Conservation (phyloP, 2,888 invertebrate species). For the Tinea pellionella region DNA sequence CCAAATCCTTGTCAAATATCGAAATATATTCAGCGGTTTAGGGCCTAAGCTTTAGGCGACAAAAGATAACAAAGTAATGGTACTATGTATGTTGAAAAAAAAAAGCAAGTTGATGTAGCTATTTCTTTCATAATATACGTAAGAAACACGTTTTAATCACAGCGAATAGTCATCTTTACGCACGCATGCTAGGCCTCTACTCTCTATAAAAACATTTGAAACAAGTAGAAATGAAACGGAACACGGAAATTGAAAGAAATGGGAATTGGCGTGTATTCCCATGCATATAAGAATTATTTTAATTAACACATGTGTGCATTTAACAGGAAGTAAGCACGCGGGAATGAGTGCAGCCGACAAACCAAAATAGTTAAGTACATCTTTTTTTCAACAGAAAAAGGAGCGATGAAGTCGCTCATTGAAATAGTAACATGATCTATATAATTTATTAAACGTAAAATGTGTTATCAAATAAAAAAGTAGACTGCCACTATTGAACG, state of each 20-base stretch:
- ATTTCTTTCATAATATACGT: too few relatives aligned
- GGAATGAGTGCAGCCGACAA: constrained; percentile 1
- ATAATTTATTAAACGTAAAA: background rate
- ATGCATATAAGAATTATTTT: background rate
- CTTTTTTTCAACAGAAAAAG: background rate
- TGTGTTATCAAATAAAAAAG: background rate
- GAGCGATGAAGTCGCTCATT: background rate
- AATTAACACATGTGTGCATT: background rate
- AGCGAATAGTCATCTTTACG: too few relatives aligned
- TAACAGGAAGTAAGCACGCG: background rate
- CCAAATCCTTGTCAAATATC: too few relatives aligned
- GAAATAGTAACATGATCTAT: background rate
- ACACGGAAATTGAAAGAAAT: background rate
- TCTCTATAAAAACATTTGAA: too few relatives aligned
- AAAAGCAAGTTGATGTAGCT: too few relatives aligned
- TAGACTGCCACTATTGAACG: too few relatives aligned
- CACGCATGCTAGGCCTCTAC: too few relatives aligned
- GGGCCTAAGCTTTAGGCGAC: too few relatives aligned
- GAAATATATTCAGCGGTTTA: too few relatives aligned
- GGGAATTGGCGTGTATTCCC: background rate
- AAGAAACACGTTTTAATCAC: too few relatives aligned
- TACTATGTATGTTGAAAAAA: too few relatives aligned
- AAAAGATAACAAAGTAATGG: too few relatives aligned
- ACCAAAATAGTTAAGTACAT: background rate
- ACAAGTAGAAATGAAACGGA: background rate